Base-by-base conservation (phyloP, 2,888 invertebrate genomes). In the Cabera pusaria region DNA sequence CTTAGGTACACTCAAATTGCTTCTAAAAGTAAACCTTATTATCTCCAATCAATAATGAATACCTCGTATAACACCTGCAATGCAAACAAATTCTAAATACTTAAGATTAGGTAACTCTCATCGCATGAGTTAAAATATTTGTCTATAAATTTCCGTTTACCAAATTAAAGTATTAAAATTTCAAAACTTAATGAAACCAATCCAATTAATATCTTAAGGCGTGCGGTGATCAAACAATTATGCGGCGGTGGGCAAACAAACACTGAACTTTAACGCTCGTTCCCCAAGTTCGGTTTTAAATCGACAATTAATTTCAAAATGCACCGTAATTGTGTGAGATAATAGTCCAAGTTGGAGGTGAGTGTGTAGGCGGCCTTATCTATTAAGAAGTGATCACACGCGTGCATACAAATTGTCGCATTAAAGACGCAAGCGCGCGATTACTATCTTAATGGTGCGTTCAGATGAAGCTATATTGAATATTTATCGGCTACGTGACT, bases 361-460 rank as follows among this genome's bases (percentile, higher is more conserved):
- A 55, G 59, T 52, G 72, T 59, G 67, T 65, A 58, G 71, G 72
- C 53, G 59, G 60, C 64, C 60, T 67, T 75, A 72, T 75, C 75
- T 70, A 59, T 65, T 60, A 63, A 45, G 70, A 53, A 55, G 62
- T 51, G 70, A 65, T 71, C 81, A 72, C 75, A 72, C 72, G 70
- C 66, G 64, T 72, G 82, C 81, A 81, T 82, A 81, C 77, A 75
- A 78, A 83, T 81, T 66, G 80, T 68, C 62, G 64, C 66, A 81
- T 80, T 83, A 79, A 40, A 63, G 59, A 58, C 65, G 64, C 59
- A 31, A 25, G 58, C 62, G 36, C 43, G 53, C 64, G 73, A 80
- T 77, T 68, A 66, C 62, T 58, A 76, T 77, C 77, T 75, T 65
- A 73, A 77, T 72, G 58, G 72, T 64, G 63, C 66, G 63, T 66